A percentile compares a stretch with the other conserved stretches of the same genome.
Evolutionary conservation across 1,140 invertebrate genomes (phyloP).

Genomic region (Drosophila insularis): DNA sequence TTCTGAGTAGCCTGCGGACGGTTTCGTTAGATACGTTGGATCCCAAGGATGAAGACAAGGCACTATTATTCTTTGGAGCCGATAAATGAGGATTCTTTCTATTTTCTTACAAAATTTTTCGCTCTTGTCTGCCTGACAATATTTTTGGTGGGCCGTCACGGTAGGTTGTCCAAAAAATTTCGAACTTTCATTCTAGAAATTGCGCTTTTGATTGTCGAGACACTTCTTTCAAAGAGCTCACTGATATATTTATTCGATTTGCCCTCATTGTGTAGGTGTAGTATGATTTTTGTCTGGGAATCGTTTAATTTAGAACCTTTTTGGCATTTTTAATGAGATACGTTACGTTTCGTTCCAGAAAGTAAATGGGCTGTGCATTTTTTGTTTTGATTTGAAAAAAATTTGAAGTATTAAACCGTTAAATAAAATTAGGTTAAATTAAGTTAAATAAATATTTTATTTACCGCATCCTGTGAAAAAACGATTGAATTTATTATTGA

Average conservation of each 20-base stretch:
- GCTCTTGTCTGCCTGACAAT: background rate
- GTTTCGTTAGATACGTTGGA: no score
- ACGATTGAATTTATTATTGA: no score
- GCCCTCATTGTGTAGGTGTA: conserved; percentile 1
- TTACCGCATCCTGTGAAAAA: no score
- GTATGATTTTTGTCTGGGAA: background rate
- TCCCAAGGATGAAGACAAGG: no score
- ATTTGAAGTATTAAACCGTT: no score
- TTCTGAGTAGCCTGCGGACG: no score
- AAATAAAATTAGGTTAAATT: no score
- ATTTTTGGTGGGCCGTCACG: background rate
- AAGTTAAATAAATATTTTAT: no score
- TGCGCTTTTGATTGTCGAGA: background rate
- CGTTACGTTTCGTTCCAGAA: background rate
- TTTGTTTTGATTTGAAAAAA: no score
- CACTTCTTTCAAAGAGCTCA: background rate
- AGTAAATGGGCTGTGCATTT: conserved; percentile 4
- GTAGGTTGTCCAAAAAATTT: background rate
- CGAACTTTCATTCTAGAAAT: background rate
- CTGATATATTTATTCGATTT: background rate
- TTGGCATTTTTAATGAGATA: conserved; percentile 1
- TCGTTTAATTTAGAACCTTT: background rate
- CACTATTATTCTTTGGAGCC: background rate
- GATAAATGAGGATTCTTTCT: background rate
- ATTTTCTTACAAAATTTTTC: no score